phyloP scores from a whole-genome alignment of 2,113 vertebrate genomes.

The Mystacornis crossleyi region DNA sequence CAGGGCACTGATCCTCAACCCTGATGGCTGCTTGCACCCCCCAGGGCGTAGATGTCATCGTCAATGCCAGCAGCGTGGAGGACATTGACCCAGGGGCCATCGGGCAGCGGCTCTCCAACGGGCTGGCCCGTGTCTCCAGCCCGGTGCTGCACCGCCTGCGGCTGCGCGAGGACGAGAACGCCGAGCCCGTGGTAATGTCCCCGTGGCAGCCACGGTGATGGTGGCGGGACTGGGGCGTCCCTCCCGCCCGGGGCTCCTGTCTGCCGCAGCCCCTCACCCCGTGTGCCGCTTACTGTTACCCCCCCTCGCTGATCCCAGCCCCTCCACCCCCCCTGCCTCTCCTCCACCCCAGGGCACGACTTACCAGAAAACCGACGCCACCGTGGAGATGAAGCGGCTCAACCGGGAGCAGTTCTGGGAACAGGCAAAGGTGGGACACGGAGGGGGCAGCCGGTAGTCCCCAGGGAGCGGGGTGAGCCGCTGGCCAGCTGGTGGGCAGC shows the following conservation, averaged over 20 bases:
- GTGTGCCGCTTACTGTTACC: not conserved
- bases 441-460: not conserved
- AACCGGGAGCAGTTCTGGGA: slow-evolving; percentile 99
- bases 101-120: slow-evolving; percentile 91
- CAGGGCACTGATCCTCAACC: not conserved
- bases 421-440: slow-evolving; percentile 86
- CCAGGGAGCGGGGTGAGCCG: fast-evolving
- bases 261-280: not conserved
- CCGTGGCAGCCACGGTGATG: fast-evolving
- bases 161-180: slow-evolving; percentile 84
- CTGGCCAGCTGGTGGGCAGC: not conserved
- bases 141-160: slow-evolving; percentile 91
- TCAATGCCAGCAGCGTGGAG: slow-evolving; percentile 95
- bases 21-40: not conserved
- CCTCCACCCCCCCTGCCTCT: not conserved
- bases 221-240: not conserved
- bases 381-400: slow-evolving; percentile 97
- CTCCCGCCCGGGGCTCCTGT: not conserved
- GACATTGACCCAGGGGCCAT: slow-evolving; percentile 94
- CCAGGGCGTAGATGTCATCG: slow-evolving; percentile 90
- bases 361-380: slow-evolving; percentile 95
- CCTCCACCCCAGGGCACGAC: slow-evolving; percentile 84
- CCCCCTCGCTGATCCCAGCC: not conserved
- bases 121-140: slow-evolving; percentile 85
- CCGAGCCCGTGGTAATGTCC: slow-evolving; percentile 81